Evolutionary conservation across 2,797 vertebrate species (phyloP).

Genomic region (Podargus strigoides): DNA sequence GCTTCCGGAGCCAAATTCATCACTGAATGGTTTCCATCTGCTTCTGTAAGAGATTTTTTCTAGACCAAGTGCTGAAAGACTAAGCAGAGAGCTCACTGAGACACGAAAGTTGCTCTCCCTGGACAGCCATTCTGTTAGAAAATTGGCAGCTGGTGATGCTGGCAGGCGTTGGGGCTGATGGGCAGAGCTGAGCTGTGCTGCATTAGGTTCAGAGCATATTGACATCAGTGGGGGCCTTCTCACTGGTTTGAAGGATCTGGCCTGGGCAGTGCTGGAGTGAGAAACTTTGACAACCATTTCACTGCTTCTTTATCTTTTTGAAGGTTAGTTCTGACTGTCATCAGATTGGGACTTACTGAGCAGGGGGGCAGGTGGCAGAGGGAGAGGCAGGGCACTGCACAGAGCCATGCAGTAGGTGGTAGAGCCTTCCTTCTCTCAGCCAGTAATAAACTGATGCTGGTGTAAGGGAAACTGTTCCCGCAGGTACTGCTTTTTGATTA

Average conservation of each 20-base stretch:
- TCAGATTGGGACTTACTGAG: background rate
- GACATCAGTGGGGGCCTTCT: background rate
- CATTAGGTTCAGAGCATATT: background rate
- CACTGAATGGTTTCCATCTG: background rate
- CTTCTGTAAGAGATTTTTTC: background rate
- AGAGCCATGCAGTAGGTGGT: background rate
- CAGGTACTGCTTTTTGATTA: background rate
- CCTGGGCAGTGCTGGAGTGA: background rate
- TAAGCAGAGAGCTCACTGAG: background rate
- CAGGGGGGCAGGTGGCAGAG: background rate
- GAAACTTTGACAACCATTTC: background rate
- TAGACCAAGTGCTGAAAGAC: fast-evolving
- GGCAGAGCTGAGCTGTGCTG: background rate
- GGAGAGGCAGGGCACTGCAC: background rate
- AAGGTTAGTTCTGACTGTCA: background rate
- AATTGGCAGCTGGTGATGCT: background rate
- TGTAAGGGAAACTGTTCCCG: background rate
- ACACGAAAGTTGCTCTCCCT: background rate
- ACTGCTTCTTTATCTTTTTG: background rate
- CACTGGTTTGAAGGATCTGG: background rate
- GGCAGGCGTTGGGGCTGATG: background rate
- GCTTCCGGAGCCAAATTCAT: background rate
- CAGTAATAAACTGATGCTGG: background rate
- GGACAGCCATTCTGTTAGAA: background rate
- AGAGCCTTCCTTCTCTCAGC: background rate